Conservation (phyloP, 2,888 invertebrate genomes). For the Platycheirus rosarum region DNA sequence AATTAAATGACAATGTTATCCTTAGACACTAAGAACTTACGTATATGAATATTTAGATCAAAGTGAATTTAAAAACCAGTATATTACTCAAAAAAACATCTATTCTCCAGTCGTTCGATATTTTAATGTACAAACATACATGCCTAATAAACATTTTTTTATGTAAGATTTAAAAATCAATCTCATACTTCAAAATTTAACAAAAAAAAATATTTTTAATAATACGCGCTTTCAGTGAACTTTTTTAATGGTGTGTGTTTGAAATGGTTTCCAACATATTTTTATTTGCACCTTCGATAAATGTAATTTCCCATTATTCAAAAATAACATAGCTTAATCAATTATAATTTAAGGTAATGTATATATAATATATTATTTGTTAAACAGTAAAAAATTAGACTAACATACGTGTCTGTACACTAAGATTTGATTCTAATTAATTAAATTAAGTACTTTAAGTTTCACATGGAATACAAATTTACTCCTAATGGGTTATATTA, state of each 20-base stretch:
- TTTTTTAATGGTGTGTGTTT: too few relatives aligned
- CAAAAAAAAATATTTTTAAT: conserved; percentile 39
- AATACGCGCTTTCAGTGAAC: too few relatives aligned
- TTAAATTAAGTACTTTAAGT: conserved; percentile 56
- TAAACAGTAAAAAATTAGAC: conserved; percentile 60
- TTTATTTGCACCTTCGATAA: too few relatives aligned
- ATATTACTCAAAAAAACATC: conserved; percentile 65
- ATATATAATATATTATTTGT: too few relatives aligned
- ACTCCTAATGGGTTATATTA: conserved; percentile 41
- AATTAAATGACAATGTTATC: conserved; percentile 42
- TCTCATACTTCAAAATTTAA: conserved; percentile 2
- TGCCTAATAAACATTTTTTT: conserved; percentile 40
- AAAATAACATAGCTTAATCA: too few relatives aligned
- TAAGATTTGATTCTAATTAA: conserved; percentile 49
- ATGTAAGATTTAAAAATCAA: too few relatives aligned
- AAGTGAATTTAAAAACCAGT: conserved; percentile 65
- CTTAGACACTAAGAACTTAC: conserved; percentile 64
- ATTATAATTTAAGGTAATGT: too few relatives aligned
- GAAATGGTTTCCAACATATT: too few relatives aligned
- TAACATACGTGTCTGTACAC: conserved; percentile 44
- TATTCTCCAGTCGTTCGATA: conserved; percentile 41
- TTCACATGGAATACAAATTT: conserved; percentile 32
- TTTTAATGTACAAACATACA: too few relatives aligned
- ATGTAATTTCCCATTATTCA: too few relatives aligned
- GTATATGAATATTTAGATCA: conserved; percentile 52